Evolutionary conservation across 2,113 vertebrate species (phyloP).

Genomic region (Rhabdomys dilectus): DNA sequence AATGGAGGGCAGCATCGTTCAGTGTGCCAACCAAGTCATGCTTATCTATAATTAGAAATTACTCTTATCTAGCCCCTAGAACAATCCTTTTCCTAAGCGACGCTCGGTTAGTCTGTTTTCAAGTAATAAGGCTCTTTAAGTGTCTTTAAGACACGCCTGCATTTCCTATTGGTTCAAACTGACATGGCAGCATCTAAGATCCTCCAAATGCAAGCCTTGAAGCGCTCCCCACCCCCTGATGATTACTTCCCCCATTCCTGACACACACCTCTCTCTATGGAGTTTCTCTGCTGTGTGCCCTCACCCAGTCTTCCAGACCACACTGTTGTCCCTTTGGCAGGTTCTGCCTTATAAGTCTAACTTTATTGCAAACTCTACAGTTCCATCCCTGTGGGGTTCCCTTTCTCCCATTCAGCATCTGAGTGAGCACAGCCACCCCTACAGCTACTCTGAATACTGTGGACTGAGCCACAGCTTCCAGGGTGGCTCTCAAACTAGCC

Average conservation of each 20-base stretch:
- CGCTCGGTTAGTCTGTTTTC: slow-evolving; percentile 31
- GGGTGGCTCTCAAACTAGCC: not conserved
- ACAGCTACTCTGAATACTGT: not conserved
- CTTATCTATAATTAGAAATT: slow-evolving; percentile 58
- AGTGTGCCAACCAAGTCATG: slow-evolving; percentile 20
- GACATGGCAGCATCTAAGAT: not conserved
- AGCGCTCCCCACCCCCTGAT: too few species aligned
- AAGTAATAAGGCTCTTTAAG: slow-evolving; percentile 32
- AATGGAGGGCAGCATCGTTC: not conserved
- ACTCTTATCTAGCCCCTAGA: slow-evolving; percentile 40
- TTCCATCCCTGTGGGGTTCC: not conserved
- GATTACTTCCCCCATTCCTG: not conserved
- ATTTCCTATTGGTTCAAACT: slow-evolving; percentile 7
- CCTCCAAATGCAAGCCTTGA: not conserved
- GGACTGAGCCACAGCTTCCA: not conserved
- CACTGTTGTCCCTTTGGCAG: not conserved
- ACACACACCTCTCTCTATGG: not conserved
- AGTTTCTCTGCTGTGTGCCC: not conserved
- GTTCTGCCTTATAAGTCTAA: not conserved
- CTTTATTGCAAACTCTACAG: not conserved
- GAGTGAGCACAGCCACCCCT: not conserved
- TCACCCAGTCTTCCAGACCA: not conserved
- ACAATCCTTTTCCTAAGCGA: not conserved
- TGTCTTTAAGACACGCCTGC: rapidly evolving
- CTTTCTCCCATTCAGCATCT: not conserved